Evolutionary conservation across 2,888 invertebrate species (phyloP).

Genomic region (Ariolimax columbianus): DNA sequence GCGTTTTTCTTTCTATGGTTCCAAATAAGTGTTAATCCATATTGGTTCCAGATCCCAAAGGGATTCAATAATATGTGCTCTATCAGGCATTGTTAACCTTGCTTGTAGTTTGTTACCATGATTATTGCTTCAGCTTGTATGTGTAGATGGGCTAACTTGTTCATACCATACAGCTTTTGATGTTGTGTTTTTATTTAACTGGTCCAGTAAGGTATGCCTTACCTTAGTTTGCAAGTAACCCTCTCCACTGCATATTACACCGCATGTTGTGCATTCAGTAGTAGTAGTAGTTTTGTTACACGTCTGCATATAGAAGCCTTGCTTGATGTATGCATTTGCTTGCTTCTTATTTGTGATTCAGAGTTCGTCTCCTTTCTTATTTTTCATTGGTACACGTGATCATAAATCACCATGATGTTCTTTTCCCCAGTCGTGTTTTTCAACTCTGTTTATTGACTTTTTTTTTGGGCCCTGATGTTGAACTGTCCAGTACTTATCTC

Average conservation of each 20-base stretch:
- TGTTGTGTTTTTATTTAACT: neutral
- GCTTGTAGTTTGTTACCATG: neutral
- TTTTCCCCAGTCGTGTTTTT: too few relatives aligned
- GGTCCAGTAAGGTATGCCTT: neutral
- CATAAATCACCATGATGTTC: too few relatives aligned
- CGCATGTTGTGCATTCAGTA: neutral
- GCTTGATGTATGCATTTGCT: neutral
- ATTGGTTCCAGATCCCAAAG: too few relatives aligned
- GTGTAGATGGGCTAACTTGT: neutral
- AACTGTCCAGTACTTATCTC: too few relatives aligned
- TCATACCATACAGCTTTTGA: constrained; percentile 17
- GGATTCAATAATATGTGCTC: too few relatives aligned
- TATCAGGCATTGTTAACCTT: too few relatives aligned
- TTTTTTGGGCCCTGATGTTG: too few relatives aligned
- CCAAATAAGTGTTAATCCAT: too few relatives aligned
- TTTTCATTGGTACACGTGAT: too few relatives aligned
- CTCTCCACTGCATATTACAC: neutral
- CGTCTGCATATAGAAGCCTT: neutral
- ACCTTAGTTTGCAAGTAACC: neutral
- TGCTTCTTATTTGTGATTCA: neutral
- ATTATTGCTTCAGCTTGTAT: neutral
- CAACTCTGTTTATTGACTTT: too few relatives aligned
- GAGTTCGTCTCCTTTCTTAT: too few relatives aligned
- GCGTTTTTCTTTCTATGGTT: too few relatives aligned
- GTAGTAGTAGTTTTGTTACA: neutral